Evolutionary conservation across 2,113 vertebrate genomes (phyloP).

Genomic region (Tretioscincus oriximinensis): DNA sequence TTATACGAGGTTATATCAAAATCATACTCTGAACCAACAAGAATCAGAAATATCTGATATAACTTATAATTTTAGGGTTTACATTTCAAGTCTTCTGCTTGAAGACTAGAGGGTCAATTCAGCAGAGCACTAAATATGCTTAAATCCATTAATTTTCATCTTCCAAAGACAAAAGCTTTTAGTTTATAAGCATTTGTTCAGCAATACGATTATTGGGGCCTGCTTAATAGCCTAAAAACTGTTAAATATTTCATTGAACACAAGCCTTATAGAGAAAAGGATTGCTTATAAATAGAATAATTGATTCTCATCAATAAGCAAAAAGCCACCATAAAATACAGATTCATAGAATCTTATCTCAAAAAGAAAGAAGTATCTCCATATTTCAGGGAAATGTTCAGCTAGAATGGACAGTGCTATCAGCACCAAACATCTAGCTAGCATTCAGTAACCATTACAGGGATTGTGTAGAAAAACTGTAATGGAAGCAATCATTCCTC

Average conservation of each 20-base stretch:
- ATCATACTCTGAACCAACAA: background rate
- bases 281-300: background rate
- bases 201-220: background rate
- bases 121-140: no score
- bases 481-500: background rate
- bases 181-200: background rate
- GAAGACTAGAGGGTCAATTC: no score
- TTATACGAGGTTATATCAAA: background rate
- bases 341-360: background rate
- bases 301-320: background rate
- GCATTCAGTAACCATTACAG: conserved; percentile 1
- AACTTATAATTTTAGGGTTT: background rate
- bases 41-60: background rate
- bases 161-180: no score
- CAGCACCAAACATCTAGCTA: background rate
- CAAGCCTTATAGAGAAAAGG: background rate
- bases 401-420: background rate
- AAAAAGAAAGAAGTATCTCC: background rate
- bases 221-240: background rate
- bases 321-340: background rate
- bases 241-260: background rate
- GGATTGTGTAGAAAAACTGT: background rate
- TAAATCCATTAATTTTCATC: no score
- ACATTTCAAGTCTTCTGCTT: background rate
- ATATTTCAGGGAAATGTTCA: conserved; percentile 1